Evolutionary conservation across 2,113 vertebrate species (phyloP).

Genomic region (Chlorodrepanis virens): DNA sequence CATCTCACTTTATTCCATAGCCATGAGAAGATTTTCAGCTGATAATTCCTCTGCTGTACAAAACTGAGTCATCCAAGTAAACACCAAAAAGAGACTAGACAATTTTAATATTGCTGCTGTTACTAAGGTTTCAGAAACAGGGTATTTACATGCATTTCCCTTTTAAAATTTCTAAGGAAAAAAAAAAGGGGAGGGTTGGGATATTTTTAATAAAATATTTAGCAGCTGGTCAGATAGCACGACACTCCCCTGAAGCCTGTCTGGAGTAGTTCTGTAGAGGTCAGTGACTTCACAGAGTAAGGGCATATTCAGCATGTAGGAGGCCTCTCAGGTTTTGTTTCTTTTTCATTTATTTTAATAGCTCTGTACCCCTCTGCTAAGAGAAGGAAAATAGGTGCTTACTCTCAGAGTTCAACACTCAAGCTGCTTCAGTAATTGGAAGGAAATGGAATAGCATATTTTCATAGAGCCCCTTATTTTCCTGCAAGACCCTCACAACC

Average conservation of each 20-base stretch:
- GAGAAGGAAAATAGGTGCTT: neutral
- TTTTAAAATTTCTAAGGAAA: neutral
- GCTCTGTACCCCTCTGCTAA: neutral
- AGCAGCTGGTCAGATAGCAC: neutral
- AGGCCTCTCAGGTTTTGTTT: neutral
- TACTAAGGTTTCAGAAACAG: neutral
- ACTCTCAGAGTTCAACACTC: neutral
- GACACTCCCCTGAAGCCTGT: neutral
- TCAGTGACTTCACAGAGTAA: neutral
- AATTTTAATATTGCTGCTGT: neutral
- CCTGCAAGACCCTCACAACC: fast-evolving
- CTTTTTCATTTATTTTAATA: neutral
- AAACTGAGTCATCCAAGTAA: neutral
- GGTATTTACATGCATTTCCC: neutral
- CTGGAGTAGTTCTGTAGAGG: neutral
- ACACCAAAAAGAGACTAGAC: neutral
- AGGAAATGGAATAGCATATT: neutral
- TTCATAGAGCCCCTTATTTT: neutral
- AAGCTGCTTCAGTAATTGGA: neutral
- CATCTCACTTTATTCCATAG: neutral
- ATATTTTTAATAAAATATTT: neutral
- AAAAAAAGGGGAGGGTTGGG: fast-evolving
- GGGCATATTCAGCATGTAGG: neutral
- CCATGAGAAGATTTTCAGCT: neutral
- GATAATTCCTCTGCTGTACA: neutral